These are phyloP conservation scores for Corynorhinus townsendii DNA, from an alignment of 2,113 vertebrate species.

Conservation along the genomic window DNA sequence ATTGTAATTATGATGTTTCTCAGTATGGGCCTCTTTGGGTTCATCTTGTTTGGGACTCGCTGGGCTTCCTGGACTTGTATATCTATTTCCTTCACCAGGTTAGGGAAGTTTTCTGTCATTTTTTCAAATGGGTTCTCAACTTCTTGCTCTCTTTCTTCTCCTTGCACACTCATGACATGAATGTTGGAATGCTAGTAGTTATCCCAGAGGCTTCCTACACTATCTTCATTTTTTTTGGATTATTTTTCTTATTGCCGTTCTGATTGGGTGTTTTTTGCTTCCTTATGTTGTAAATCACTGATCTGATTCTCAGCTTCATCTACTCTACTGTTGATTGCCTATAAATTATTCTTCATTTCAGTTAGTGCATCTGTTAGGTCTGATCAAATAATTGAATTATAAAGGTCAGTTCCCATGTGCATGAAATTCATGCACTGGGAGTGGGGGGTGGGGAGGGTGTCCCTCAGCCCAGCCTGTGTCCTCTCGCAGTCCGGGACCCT, in stretches of 20 bases:
- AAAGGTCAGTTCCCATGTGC: too few relatives aligned
- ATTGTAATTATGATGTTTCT: neutral
- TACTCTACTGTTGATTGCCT: neutral
- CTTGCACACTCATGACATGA: neutral
- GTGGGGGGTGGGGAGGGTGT: too few relatives aligned
- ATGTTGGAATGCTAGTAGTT: neutral
- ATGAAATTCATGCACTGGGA: too few relatives aligned
- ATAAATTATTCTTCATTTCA: neutral
- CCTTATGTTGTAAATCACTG: neutral
- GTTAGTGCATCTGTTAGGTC: neutral
- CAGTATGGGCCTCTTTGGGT: neutral
- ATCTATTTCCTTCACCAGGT: neutral
- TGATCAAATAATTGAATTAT: too few relatives aligned
- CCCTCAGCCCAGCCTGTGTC: too few relatives aligned
- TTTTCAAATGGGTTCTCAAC: neutral
- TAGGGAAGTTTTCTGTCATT: neutral
- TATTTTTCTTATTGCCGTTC: too few relatives aligned
- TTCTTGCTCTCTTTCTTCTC: neutral
- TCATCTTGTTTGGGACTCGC: neutral
- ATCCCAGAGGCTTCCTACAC: neutral
- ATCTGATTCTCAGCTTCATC: neutral
- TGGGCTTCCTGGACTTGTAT: neutral
- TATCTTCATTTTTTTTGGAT: neutral
- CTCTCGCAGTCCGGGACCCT: too few relatives aligned
- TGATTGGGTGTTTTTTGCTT: neutral